These are phyloP conservation scores for Lepidurus arcticus DNA, from an alignment of 1,140 invertebrate species.

Conservation along the genomic window DNA sequence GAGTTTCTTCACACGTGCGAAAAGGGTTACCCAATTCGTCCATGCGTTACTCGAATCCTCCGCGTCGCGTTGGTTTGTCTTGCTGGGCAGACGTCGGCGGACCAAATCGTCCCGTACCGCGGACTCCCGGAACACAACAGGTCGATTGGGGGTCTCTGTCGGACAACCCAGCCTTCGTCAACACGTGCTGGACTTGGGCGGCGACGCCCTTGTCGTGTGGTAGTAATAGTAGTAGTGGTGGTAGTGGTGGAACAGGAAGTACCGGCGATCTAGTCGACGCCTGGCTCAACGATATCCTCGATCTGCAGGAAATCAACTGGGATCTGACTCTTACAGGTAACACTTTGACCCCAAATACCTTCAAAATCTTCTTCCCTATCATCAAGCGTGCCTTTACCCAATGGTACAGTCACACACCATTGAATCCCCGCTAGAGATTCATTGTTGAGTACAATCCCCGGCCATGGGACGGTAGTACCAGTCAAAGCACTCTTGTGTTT, in stretches of 20 bases:
- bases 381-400: not conserved
- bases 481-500: too few species aligned
- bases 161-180: not conserved
- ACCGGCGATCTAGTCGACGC: conserved; percentile 20
- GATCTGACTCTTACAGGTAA: conserved; percentile 8
- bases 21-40: not conserved
- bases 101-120: not conserved
- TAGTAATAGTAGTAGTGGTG: not conserved
- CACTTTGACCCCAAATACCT: not conserved
- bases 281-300: conserved; percentile 13
- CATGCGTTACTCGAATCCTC: conserved; percentile 16
- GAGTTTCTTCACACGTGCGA: not conserved
- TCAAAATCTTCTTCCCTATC: too few species aligned
- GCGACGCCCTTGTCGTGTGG: conserved; percentile 5
- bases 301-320: not conserved
- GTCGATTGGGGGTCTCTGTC: not conserved
- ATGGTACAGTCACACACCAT: too few species aligned
- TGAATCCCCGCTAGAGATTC: too few species aligned
- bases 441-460: too few species aligned
- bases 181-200: conserved; percentile 16
- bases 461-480: too few species aligned
- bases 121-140: conserved; percentile 17
- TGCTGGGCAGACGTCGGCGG: not conserved
- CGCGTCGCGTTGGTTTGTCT: conserved; percentile 16
- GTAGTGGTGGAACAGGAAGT: conserved; percentile 1